A percentile compares a stretch with the other conserved stretches of the same genome.
phyloP scores from a whole-genome alignment of 1,140 invertebrate species.

The Paraescarpia echinospica region DNA sequence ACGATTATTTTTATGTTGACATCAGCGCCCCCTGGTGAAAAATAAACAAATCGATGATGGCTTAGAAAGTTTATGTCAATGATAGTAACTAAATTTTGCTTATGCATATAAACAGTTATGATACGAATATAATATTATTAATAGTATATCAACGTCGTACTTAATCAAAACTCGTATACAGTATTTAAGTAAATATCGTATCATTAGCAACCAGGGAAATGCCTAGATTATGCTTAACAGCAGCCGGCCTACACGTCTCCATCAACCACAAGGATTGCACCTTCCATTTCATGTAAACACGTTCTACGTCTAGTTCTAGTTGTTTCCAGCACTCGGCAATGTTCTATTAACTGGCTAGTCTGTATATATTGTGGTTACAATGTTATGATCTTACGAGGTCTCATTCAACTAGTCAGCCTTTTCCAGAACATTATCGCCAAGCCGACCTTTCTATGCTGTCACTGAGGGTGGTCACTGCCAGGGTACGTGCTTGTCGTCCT shows the following conservation, averaged over 20 bases:
- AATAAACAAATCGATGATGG: constrained; percentile 1
- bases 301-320: too few relatives aligned
- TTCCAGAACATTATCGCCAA: too few relatives aligned
- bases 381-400: too few relatives aligned
- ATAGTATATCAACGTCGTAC: neutral
- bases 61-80: neutral
- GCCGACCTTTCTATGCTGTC: too few relatives aligned
- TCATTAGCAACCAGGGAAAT: neutral
- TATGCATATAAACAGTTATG: neutral
- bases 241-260: neutral
- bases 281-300: too few relatives aligned
- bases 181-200: neutral
- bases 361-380: too few relatives aligned
- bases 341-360: too few relatives aligned
- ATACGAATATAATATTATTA: neutral
- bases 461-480: too few relatives aligned
- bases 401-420: too few relatives aligned
- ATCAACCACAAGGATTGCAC: neutral
- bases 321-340: too few relatives aligned
- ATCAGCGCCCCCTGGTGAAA: neutral
- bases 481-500: too few relatives aligned
- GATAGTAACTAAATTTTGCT: neutral
- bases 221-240: neutral
- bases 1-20: neutral
- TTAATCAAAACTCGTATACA: neutral